phyloP scores from a whole-genome alignment of 2,113 vertebrate genomes.

The Rissa tridactyla region DNA sequence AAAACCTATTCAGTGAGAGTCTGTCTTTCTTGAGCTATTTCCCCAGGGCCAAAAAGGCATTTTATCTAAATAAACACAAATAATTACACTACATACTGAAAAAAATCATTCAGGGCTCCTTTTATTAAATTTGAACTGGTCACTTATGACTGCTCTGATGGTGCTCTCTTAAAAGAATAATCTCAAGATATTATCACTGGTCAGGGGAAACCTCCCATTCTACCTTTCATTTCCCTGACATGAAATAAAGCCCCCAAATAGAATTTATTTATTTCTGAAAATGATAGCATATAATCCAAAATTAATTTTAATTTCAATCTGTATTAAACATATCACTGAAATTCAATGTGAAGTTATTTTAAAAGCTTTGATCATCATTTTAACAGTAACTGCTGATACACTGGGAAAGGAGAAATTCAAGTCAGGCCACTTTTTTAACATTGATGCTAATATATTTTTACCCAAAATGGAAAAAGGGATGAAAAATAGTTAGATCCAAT shows the following conservation, averaged over 20 bases:
- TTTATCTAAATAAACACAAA: background rate
- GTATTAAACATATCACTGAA: background rate
- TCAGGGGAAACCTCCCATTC: background rate
- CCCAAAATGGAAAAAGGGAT: background rate
- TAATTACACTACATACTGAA: background rate
- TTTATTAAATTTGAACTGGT: background rate
- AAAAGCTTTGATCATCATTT: background rate
- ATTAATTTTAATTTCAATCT: background rate
- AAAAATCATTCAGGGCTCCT: background rate
- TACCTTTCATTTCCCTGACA: background rate
- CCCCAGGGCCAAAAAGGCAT: background rate
- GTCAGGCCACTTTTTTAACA: background rate
- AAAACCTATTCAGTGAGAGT: background rate
- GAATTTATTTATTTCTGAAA: background rate
- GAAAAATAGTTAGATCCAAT: background rate
- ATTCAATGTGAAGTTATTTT: background rate
- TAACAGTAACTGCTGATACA: background rate
- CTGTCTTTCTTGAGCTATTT: background rate
- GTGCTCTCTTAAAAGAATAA: background rate
- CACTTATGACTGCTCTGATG: background rate
- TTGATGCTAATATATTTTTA: background rate
- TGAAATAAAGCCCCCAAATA: background rate
- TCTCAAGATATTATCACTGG: background rate
- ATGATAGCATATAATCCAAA: background rate
- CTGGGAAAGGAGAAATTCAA: background rate